Evolutionary conservation across 23 tunicate genomes (phyloP).

Genomic region (Ascidia mentula): DNA sequence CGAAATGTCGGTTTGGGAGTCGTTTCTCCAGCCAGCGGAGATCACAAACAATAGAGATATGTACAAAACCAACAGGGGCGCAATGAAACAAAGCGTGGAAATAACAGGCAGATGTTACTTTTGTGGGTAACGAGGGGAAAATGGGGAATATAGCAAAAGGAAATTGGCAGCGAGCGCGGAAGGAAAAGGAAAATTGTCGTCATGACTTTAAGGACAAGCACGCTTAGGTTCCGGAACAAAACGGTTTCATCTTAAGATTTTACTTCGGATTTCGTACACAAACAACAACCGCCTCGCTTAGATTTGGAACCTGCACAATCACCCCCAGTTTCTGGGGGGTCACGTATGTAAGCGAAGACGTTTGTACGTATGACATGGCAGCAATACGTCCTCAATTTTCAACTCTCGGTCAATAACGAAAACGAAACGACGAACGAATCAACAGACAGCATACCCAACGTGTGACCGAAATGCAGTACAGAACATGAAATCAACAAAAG

Average conservation of each 20-base stretch:
- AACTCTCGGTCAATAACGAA: background rate
- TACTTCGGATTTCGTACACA: too few species aligned
- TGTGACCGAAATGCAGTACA: background rate
- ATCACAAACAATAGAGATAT: background rate
- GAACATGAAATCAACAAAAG: background rate
- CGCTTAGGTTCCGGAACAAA: too few species aligned
- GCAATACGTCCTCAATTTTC: background rate
- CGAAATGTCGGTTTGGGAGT: background rate
- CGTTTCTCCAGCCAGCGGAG: conserved; percentile 8
- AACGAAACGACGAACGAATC: background rate
- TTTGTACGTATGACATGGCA: background rate
- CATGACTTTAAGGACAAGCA: background rate
- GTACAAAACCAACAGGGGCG: background rate
- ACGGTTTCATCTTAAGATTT: too few species aligned
- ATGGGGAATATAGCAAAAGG: background rate
- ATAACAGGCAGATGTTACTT: background rate
- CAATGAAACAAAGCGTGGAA: background rate
- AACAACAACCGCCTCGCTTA: too few species aligned
- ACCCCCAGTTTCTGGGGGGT: too few species aligned
- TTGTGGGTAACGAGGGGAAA: background rate
- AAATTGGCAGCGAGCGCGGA: background rate
- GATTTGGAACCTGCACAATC: too few species aligned
- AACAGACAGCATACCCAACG: background rate
- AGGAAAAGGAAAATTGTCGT: background rate
- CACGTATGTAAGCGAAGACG: background rate